Conservation (phyloP, 2,113 vertebrate species). For the Saimiri boliviensis region DNA sequence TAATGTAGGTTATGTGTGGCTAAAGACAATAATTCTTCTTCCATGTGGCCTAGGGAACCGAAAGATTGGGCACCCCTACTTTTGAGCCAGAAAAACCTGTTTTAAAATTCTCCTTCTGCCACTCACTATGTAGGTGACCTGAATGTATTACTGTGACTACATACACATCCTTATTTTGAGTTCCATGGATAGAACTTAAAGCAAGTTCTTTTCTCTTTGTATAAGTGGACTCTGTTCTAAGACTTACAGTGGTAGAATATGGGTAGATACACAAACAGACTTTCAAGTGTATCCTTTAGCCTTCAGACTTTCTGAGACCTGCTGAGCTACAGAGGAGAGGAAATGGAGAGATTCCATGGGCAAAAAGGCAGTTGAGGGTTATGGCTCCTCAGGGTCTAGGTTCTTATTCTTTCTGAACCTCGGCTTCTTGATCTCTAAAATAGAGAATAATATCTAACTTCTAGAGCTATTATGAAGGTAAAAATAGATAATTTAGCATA, state of each 20-base stretch:
- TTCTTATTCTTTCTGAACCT: background rate
- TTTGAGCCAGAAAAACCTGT: background rate
- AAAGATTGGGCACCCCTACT: too few species aligned
- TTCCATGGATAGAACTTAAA: background rate
- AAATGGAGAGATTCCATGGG: background rate
- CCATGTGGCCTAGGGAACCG: too few species aligned
- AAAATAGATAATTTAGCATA: background rate
- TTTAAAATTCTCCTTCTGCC: background rate
- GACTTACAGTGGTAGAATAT: background rate
- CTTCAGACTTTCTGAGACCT: background rate
- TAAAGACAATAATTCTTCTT: too few species aligned
- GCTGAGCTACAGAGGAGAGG: background rate
- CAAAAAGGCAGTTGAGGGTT: background rate
- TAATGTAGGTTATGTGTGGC: too few species aligned
- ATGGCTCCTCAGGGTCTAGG: background rate
- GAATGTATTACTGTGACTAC: background rate
- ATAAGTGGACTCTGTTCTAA: background rate
- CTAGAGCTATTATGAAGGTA: background rate
- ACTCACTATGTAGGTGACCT: background rate
- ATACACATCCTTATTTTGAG: background rate
- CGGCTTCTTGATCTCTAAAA: background rate
- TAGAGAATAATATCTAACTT: background rate
- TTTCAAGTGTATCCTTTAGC: background rate
- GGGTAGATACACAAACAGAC: background rate
- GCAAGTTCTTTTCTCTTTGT: background rate